Base-by-base conservation (phyloP, 2,113 vertebrate genomes). In the Bostrychus sinensis region DNA sequence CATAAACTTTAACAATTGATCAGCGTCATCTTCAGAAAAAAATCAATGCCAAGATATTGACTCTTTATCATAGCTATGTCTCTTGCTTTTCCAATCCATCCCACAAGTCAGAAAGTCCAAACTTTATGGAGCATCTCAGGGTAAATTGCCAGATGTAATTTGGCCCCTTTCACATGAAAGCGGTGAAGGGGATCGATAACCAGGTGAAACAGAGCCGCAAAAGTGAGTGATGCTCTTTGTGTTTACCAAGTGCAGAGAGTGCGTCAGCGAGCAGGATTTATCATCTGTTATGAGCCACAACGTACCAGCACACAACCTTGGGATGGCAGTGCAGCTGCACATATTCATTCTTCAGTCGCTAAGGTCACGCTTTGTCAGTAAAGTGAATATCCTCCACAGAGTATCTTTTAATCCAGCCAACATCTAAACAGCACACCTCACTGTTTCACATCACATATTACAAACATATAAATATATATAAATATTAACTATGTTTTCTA, bases 181-280 rank as follows among this genome's bases (percentile, higher is more conserved):
- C 66, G 54, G 67, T 19, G 26, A 76, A 6, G 39, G n/a, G 14
- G 79, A 87, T 89, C 65, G 77, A 90, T 89, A 58, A 59, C 51
- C 51, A 75, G 67, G 75, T 83, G 62, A 86, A 79, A 70, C 43
- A 17, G 76, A 72, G 71, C 66, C 9, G 51, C 61, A 50, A 8
- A 26, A 22, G 66, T 89, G 88, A 89, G 75, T 87, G 82, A 89
- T 88, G 86, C 75, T 43, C 39, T 75, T 72, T 42, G 7, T 69
- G 73, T 73, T 69, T 61, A 26, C 61, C 63, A 56, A 83, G 78
- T 78, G 55, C 48, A 14, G 7, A 26, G 19, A 74, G 81, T 88
- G 85, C 83, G 85, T 90, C 89, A 89, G 71, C 78, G 75, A 28
- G 48, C 56, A 66, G 56, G 78, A 86, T 89, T 83, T 77, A 87